Conservation (phyloP, 2,888 invertebrate species). For the Anaspis maculata region DNA sequence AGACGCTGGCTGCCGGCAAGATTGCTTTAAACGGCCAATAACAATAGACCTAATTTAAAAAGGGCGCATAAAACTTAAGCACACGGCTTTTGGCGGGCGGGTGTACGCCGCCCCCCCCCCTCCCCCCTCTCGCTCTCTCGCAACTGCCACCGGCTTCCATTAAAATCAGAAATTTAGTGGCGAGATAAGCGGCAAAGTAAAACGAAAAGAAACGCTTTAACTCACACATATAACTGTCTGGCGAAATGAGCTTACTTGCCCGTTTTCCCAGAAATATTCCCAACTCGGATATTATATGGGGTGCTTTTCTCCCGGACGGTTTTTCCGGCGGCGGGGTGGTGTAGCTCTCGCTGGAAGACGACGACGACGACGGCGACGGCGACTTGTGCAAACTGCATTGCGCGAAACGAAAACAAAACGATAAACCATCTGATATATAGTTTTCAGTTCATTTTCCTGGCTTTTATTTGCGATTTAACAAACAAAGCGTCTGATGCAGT, state of each 20-base stretch:
- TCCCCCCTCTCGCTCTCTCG: constrained; percentile 31
- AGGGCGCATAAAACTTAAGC: constrained; percentile 39
- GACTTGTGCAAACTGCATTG: constrained; percentile 35
- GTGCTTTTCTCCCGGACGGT: constrained; percentile 29
- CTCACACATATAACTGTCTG: constrained; percentile 42
- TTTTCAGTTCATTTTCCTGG: constrained; percentile 41
- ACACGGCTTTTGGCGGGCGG: constrained; percentile 34
- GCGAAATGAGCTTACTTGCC: constrained; percentile 38
- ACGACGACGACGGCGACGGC: too few relatives aligned
- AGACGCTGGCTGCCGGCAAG: constrained; percentile 34
- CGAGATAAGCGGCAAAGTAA: constrained; percentile 46
- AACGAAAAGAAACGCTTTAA: constrained; percentile 42
- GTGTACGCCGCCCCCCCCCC: constrained; percentile 27
- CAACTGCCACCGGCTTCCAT: constrained; percentile 47
- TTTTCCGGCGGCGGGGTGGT: too few relatives aligned
- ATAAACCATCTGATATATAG: constrained; percentile 40
- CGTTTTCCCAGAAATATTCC: constrained; percentile 38
- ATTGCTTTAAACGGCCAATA: constrained; percentile 40
- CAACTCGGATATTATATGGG: constrained; percentile 35
- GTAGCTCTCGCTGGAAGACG: too few relatives aligned
- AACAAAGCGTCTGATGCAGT: constrained; percentile 35
- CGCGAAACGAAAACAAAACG: constrained; percentile 42
- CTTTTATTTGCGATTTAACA: constrained; percentile 35
- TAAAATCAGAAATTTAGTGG: constrained; percentile 52
- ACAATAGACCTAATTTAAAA: constrained; percentile 43